Percentiles rank a stretch among this genome's conserved stretches.
Evolutionary conservation across 1,140 invertebrate genomes (phyloP).

Genomic region (Drosophila melanica): DNA sequence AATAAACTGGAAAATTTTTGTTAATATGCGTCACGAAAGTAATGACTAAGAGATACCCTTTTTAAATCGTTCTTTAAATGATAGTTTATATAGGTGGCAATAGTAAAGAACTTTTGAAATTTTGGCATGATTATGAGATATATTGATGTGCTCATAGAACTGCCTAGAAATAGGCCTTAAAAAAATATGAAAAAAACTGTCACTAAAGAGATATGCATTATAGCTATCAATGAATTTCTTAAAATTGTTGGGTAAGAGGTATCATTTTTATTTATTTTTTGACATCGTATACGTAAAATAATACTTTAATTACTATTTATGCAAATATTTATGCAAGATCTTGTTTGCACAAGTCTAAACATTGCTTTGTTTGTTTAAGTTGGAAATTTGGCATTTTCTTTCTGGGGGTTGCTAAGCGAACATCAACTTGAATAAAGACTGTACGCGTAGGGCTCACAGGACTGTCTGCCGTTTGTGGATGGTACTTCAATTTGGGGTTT

Average conservation of each 20-base stretch:
- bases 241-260: too few relatives aligned
- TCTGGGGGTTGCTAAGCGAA: conserved; percentile 9
- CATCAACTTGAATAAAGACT: conserved; percentile 7
- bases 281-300: too few relatives aligned
- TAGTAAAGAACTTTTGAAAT: too few relatives aligned
- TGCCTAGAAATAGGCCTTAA: too few relatives aligned
- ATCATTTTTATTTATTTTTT: too few relatives aligned
- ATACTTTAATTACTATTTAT: conserved; percentile 2
- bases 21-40: conserved; percentile 26
- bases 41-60: not conserved
- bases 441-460: not conserved
- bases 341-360: not conserved
- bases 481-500: conserved; percentile 48
- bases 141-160: too few relatives aligned
- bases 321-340: not conserved
- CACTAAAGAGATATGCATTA: too few relatives aligned
- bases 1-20: conserved; percentile 60
- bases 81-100: too few relatives aligned
- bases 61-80: not conserved
- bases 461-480: conserved; percentile 36
- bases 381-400: not conserved
- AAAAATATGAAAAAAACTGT: too few relatives aligned
- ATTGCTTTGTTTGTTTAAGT: conserved; percentile 13
- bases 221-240: not conserved
- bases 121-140: too few relatives aligned